Conservation (phyloP, 2,888 invertebrate species). For the Vannuccia rotundouncinata region DNA sequence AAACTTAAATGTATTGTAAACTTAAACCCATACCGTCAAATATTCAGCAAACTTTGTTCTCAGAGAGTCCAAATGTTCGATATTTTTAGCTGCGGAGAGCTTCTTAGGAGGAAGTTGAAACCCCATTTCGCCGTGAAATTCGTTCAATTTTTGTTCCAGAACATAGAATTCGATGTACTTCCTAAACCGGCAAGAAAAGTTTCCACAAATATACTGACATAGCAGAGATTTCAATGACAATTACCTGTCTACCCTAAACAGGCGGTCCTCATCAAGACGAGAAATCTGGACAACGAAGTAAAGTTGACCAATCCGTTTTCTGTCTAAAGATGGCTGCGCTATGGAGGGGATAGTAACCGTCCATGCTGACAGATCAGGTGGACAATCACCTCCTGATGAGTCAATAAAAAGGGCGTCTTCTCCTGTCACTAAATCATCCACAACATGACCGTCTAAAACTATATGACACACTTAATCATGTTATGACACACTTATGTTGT, state of each 20-base stretch:
- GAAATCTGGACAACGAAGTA: background rate
- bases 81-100: constrained; percentile 1
- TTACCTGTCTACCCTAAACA: constrained; percentile 3
- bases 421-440: too few species aligned
- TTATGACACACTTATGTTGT: too few species aligned
- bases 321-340: background rate
- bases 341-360: constrained; percentile 6
- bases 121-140: constrained; percentile 31
- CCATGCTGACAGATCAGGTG: constrained; percentile 14
- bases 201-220: background rate
- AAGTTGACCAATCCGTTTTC: background rate
- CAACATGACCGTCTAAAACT: too few species aligned
- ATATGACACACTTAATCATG: too few species aligned
- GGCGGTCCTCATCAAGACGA: background rate
- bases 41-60: constrained; percentile 16
- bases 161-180: constrained; percentile 31
- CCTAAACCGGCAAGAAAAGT: background rate
- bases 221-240: background rate
- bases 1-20: too few species aligned
- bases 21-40: too few species aligned
- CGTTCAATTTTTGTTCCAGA: constrained; percentile 32
- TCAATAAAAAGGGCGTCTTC: too few species aligned
- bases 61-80: constrained; percentile 22
- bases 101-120: constrained; percentile 8
- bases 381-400: too few species aligned